Percentiles rank a stretch among this genome's conserved stretches.
phyloP scores from a whole-genome alignment of 2,113 vertebrate genomes.

The Pluvialis apricaria region DNA sequence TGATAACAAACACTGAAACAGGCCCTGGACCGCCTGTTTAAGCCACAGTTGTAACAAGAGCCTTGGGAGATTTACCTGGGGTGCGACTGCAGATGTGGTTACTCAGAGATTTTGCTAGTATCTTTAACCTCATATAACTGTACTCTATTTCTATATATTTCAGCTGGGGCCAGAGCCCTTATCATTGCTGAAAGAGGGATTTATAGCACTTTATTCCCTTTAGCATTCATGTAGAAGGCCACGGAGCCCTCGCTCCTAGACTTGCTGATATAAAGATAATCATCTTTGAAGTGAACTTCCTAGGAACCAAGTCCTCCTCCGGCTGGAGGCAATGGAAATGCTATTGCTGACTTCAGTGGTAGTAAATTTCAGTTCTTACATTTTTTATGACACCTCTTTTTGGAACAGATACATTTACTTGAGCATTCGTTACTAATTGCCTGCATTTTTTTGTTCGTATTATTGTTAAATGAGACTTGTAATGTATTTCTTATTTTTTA shows the following conservation, averaged over 20 bases:
- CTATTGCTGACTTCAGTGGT: background rate
- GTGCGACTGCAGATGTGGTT: background rate
- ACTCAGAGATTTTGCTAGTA: background rate
- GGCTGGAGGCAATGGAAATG: conserved; percentile 14
- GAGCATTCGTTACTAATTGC: background rate
- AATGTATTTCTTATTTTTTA: background rate
- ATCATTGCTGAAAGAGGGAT: background rate
- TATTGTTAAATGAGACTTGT: background rate
- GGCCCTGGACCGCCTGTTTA: background rate
- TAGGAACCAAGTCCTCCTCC: conserved; percentile 41
- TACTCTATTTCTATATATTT: conserved; percentile 5
- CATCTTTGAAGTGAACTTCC: conserved; percentile 42
- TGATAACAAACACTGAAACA: background rate
- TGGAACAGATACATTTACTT: background rate
- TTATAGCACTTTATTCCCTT: conserved; percentile 39
- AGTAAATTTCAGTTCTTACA: conserved; percentile 8
- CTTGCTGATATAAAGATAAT: conserved; percentile 32
- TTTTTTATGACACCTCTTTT: conserved; percentile 24
- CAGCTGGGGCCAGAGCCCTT: background rate
- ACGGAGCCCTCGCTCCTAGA: background rate
- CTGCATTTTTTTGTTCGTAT: background rate
- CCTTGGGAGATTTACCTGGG: conserved; percentile 17
- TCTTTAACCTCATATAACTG: conserved; percentile 15
- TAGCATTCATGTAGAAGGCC: background rate
- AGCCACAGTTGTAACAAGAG: background rate